A percentile compares a stretch with the other conserved stretches of the same genome.
Evolutionary conservation across 2,797 vertebrate species (phyloP).

Genomic region (Corythornis leucogaster): DNA sequence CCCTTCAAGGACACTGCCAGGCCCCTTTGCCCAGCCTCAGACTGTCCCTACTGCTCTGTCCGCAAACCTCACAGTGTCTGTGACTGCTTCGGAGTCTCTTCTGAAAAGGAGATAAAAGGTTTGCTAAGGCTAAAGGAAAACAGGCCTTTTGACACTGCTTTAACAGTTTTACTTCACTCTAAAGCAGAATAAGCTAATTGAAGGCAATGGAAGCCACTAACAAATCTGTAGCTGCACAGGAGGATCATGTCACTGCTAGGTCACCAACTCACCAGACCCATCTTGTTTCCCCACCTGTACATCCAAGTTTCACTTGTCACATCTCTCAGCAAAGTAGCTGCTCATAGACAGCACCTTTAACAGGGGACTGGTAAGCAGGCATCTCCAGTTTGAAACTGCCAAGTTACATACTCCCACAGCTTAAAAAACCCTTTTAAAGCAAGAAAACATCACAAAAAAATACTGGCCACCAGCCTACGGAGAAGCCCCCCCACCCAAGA

Average conservation of each 20-base stretch:
- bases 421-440: not conserved
- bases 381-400: accelerated
- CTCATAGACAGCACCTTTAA: accelerated
- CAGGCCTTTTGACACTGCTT: accelerated
- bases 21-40: not conserved
- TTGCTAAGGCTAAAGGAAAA: not conserved
- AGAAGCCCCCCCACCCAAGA: not conserved
- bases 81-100: accelerated
- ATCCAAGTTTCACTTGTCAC: accelerated
- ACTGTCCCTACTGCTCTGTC: not conserved
- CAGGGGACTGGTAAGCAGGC: not conserved
- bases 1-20: accelerated
- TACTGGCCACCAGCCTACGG: no score
- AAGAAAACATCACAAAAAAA: not conserved
- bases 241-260: not conserved
- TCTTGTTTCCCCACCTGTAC: no score
- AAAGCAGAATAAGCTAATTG: not conserved
- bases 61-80: no score
- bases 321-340: not conserved
- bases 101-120: no score
- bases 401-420: accelerated
- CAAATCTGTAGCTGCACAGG: not conserved
- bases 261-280: not conserved
- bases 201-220: not conserved
- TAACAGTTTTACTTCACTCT: not conserved